Evolutionary conservation across 2,888 invertebrate genomes (phyloP).

Genomic region (Drosophila ustulata): DNA sequence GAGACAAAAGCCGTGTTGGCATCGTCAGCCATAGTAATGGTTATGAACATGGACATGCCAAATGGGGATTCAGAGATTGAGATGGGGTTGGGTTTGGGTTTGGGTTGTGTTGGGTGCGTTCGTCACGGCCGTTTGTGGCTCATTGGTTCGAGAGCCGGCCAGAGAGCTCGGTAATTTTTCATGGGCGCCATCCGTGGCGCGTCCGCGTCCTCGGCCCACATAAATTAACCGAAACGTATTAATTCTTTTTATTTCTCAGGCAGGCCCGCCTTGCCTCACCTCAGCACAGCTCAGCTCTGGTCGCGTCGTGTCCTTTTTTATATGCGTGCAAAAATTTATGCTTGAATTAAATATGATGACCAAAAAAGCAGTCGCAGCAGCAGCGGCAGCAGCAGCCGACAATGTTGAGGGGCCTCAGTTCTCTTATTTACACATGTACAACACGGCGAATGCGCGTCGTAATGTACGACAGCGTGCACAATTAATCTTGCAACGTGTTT

Average conservation of each 20-base stretch:
- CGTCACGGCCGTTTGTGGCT: constrained; percentile 80
- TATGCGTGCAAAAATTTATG: constrained; percentile 78
- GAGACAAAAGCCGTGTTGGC: constrained; percentile 67
- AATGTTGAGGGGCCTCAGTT: constrained; percentile 29
- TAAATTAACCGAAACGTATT: constrained; percentile 82
- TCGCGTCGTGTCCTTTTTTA: constrained; percentile 48
- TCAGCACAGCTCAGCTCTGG: not conserved
- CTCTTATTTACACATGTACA: constrained; percentile 78
- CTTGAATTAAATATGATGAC: constrained; percentile 82
- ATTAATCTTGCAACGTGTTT: constrained; percentile 80
- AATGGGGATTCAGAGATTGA: constrained; percentile 6
- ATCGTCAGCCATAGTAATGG: constrained; percentile 30
- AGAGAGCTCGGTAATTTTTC: constrained; percentile 63
- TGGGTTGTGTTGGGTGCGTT: constrained; percentile 64
- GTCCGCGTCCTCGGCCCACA: constrained; percentile 47
- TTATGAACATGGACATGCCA: constrained; percentile 17
- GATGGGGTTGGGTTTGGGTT: not conserved
- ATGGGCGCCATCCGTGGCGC: constrained; percentile 49
- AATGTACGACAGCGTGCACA: constrained; percentile 76
- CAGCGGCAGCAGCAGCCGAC: constrained; percentile 52
- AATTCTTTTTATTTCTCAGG: constrained; percentile 73
- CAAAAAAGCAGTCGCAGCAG: constrained; percentile 75
- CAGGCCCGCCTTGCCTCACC: constrained; percentile 3
- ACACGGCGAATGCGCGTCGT: constrained; percentile 77
- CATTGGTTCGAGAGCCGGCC: constrained; percentile 57